Conservation (phyloP, 2,797 vertebrate genomes). For the Myiotriccus ornatus region DNA sequence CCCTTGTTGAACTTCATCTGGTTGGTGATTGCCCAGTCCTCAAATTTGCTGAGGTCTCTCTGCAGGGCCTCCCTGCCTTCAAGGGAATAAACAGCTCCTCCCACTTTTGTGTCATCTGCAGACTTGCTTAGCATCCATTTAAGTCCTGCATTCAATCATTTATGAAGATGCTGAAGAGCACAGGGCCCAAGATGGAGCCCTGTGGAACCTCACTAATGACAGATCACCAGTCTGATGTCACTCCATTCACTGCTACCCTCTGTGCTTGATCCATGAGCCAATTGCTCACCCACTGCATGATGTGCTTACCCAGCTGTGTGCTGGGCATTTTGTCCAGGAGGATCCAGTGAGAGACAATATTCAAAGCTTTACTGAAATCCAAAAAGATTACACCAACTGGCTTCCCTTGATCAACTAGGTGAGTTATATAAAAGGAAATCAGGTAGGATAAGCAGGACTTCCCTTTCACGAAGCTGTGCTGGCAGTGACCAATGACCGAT, state of each 20-base stretch:
- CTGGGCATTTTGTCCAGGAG: background rate
- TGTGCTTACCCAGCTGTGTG: background rate
- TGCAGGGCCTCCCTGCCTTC: background rate
- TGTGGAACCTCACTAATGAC: background rate
- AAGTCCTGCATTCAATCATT: background rate
- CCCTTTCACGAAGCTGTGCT: background rate
- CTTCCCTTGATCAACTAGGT: background rate
- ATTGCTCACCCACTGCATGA: background rate
- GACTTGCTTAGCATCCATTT: background rate
- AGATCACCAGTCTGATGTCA: background rate
- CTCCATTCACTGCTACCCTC: background rate
- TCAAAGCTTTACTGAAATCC: background rate
- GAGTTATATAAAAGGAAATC: background rate
- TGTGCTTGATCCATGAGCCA: background rate
- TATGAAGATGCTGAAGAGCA: background rate
- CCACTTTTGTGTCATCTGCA: background rate
- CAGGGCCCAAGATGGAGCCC: background rate
- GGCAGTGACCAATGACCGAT: background rate
- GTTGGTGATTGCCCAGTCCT: background rate
- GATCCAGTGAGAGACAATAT: background rate
- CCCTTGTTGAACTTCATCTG: background rate
- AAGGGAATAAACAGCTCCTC: background rate
- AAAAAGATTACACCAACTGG: background rate
- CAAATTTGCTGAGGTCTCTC: background rate
- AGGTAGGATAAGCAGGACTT: background rate